phyloP scores from a whole-genome alignment of 2,888 invertebrate genomes.

The Endotricha flammealis region DNA sequence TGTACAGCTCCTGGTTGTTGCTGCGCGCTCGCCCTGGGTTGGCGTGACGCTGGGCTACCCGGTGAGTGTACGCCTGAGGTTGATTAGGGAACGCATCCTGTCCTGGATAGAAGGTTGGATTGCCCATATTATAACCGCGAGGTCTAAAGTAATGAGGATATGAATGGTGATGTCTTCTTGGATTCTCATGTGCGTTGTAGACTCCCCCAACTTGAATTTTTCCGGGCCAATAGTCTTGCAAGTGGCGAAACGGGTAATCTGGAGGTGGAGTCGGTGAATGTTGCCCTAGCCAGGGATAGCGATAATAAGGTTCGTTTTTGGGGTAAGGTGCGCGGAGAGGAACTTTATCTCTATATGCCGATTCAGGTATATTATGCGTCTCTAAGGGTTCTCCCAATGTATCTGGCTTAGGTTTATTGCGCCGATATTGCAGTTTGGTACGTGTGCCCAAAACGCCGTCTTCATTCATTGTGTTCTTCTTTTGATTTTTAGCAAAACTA shows the following conservation, averaged over 20 bases:
- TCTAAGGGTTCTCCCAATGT: conserved; percentile 25
- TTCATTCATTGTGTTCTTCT: conserved; percentile 46
- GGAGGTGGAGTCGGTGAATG: conserved; percentile 58
- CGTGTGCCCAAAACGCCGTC: conserved; percentile 64
- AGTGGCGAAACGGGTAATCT: conserved; percentile 62
- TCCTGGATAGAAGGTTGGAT: conserved; percentile 37
- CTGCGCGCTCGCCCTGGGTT: conserved; percentile 44
- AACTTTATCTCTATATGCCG: conserved; percentile 24
- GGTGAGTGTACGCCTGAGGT: conserved; percentile 47
- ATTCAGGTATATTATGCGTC: conserved; percentile 24
- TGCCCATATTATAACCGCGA: conserved; percentile 33
- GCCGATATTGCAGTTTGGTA: conserved; percentile 64
- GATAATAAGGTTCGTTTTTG: conserved; percentile 49
- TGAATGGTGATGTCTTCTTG: conserved; percentile 66
- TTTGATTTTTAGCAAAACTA: conserved; percentile 61
- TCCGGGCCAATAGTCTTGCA: conserved; percentile 70
- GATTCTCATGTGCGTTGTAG: conserved; percentile 62
- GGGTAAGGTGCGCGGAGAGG: conserved; percentile 29
- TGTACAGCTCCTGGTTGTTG: conserved; percentile 63
- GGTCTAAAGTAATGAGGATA: conserved; percentile 59
- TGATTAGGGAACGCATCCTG: conserved; percentile 47
- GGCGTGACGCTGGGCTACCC: conserved; percentile 42
- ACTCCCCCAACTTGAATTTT: conserved; percentile 58
- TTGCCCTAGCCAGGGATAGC: conserved; percentile 64
- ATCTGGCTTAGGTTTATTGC: conserved; percentile 54